phyloP scores from a whole-genome alignment of 1,140 invertebrate species.

The Zelostemma sp. region DNA sequence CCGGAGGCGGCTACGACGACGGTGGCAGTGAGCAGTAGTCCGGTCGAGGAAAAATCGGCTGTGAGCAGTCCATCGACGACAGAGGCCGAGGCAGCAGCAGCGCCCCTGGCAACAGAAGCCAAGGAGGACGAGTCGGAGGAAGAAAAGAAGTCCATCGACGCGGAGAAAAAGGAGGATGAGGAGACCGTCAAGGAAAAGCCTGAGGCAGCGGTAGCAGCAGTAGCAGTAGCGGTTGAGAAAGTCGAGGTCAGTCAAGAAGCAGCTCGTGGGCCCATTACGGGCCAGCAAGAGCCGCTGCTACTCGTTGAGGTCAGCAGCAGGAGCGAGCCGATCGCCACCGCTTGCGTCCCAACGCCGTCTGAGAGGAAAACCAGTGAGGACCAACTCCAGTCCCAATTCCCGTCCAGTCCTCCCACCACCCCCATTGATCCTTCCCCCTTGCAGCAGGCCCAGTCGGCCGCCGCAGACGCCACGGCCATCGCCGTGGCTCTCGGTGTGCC shows the following conservation, averaged over 20 bases:
- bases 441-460: conserved; percentile 65
- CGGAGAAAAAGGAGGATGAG: conserved; percentile 47
- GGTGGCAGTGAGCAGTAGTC: conserved; percentile 37
- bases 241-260: conserved; percentile 66
- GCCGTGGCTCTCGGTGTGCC: conserved; percentile 55
- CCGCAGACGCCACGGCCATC: conserved; percentile 57
- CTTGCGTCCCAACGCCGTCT: conserved; percentile 58
- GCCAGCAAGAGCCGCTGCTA: conserved; percentile 12
- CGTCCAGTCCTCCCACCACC: conserved; percentile 67
- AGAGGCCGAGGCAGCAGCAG: conserved; percentile 44
- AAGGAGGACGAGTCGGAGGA: conserved; percentile 41
- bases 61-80: conserved; percentile 63
- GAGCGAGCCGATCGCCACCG: conserved; percentile 45
- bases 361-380: conserved; percentile 70
- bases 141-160: conserved; percentile 20
- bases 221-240: conserved; percentile 54
- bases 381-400: conserved; percentile 57
- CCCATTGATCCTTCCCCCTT: conserved; percentile 67
- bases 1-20: conserved; percentile 22
- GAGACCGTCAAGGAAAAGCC: conserved; percentile 48
- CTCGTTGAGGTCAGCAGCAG: conserved; percentile 35
- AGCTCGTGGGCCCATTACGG: conserved; percentile 25
- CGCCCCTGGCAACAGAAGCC: conserved; percentile 27
- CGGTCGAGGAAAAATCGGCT: conserved; percentile 59
- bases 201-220: conserved; percentile 42